phyloP scores from a whole-genome alignment of 2,797 vertebrate species.

The Spinus olivaceus region DNA sequence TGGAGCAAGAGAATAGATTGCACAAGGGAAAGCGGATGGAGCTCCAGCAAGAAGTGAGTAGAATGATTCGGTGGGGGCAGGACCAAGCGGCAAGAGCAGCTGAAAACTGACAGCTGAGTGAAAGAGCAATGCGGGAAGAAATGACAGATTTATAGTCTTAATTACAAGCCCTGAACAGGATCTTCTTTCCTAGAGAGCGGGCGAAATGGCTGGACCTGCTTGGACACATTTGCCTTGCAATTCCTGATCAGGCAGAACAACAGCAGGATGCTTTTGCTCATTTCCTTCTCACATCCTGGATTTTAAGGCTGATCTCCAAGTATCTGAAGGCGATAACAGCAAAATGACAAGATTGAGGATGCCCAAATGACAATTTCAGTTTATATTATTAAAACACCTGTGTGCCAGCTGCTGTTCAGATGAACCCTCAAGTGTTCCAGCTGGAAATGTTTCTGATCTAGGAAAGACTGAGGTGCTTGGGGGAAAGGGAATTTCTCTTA shows the following conservation, averaged over 20 bases:
- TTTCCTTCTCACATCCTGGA: background rate
- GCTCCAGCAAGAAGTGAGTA: background rate
- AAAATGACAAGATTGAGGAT: background rate
- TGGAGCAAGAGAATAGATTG: background rate
- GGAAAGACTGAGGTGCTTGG: background rate
- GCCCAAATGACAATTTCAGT: background rate
- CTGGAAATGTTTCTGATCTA: background rate
- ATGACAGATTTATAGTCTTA: constrained; percentile 38
- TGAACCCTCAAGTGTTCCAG: background rate
- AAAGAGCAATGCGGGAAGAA: background rate
- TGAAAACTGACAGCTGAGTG: background rate
- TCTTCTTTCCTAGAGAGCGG: constrained; percentile 5
- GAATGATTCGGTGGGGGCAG: background rate
- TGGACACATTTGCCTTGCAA: background rate
- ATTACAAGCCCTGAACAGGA: background rate
- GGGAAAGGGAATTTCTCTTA: background rate
- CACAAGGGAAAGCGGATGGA: background rate
- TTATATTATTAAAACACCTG: constrained; percentile 7
- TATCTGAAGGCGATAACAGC: background rate
- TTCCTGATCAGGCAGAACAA: background rate
- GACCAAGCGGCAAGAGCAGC: background rate
- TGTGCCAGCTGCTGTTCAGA: background rate
- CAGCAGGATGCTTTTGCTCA: background rate
- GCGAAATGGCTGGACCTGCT: background rate
- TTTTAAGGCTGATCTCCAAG: background rate